Percentiles rank a stretch among this genome's conserved stretches.
phyloP scores from a whole-genome alignment of 2,888 invertebrate species.

The Melitaea athalia region DNA sequence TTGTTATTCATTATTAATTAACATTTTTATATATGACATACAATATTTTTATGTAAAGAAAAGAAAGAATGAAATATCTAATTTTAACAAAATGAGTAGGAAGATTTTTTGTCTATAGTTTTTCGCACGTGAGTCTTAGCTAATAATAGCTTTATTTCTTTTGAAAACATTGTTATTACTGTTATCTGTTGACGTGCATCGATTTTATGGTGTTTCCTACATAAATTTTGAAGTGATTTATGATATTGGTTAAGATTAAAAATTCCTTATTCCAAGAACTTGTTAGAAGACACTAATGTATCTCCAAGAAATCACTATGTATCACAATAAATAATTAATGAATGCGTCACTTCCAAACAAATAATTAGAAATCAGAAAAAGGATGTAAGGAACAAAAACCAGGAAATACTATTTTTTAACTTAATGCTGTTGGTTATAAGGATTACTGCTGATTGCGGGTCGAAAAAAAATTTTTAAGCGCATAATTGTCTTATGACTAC shows the following conservation, averaged over 20 bases:
- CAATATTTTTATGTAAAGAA: too few relatives aligned
- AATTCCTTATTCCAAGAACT: conserved; percentile 28
- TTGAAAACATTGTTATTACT: background rate
- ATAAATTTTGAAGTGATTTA: background rate
- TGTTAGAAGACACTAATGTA: conserved; percentile 3
- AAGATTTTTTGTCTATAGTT: too few relatives aligned
- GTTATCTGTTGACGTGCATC: background rate
- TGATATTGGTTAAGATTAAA: conserved; percentile 15
- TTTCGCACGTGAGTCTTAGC: background rate
- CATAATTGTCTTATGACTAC: conserved; percentile 18
- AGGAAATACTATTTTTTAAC: background rate
- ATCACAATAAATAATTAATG: background rate
- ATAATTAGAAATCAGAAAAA: background rate
- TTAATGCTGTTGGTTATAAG: background rate
- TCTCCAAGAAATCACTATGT: background rate
- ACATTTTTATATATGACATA: too few relatives aligned
- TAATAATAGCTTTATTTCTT: background rate
- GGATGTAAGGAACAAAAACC: background rate
- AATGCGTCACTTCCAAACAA: conserved; percentile 28
- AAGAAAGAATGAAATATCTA: too few relatives aligned
- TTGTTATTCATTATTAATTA: too few relatives aligned
- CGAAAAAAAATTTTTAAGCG: background rate
- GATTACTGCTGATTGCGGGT: background rate
- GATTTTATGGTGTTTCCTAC: background rate
- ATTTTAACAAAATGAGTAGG: too few relatives aligned